A percentile compares a stretch with the other conserved stretches of the same genome.
These are phyloP conservation scores for Chrysochloris asiatica DNA, from an alignment of 2,113 vertebrate genomes.

Conservation along the genomic window DNA sequence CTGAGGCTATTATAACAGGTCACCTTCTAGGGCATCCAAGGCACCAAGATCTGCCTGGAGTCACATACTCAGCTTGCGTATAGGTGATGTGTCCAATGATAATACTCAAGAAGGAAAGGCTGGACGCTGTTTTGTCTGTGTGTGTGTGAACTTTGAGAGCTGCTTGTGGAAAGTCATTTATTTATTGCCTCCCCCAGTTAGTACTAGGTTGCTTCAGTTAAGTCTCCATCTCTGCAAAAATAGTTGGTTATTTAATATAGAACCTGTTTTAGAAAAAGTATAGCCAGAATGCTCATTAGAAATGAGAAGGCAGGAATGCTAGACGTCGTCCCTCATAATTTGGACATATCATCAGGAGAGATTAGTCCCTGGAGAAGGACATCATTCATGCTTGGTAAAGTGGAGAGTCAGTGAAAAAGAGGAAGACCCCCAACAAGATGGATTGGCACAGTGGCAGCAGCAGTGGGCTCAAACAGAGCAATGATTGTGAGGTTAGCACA, in stretches of 20 bases:
- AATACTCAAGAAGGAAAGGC: background rate
- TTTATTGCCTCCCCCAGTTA: slow-evolving; percentile 18
- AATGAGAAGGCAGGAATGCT: no score
- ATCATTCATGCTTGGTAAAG: no score
- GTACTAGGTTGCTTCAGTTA: background rate
- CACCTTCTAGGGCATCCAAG: slow-evolving; percentile 17
- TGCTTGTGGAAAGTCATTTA: background rate
- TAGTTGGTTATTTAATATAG: slow-evolving; percentile 41
- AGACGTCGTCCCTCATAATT: no score
- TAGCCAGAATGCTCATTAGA: no score
- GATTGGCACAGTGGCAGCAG: no score
- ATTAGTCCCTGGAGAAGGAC: no score
- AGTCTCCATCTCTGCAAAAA: slow-evolving; percentile 38
- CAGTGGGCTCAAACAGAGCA: no score
- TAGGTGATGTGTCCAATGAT: background rate
- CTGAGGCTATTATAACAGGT: background rate
- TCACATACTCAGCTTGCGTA: background rate
- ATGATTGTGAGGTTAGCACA: no score
- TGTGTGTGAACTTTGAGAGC: background rate
- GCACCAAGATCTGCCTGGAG: background rate
- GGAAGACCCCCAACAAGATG: no score
- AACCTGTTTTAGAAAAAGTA: no score
- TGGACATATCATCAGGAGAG: no score
- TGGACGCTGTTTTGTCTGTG: background rate
- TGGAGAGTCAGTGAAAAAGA: no score